A percentile compares a stretch with the other conserved stretches of the same genome.
Conservation (phyloP, 2,797 vertebrate genomes). For the Toxotes lorentzi region DNA sequence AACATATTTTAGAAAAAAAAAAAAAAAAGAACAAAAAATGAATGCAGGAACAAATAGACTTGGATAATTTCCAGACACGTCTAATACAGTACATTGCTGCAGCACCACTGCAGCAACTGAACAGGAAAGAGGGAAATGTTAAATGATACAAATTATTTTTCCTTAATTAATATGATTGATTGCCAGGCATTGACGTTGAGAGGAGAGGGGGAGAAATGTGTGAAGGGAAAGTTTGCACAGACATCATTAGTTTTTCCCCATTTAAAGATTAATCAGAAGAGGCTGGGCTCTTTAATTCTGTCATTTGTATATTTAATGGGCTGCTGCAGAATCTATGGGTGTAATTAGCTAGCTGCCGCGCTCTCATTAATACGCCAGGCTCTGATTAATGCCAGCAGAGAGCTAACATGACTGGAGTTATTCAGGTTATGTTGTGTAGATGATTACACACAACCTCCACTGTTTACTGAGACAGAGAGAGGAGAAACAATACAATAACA, state of each 20-base stretch:
- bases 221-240: slow-evolving; percentile 99
- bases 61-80: slow-evolving; percentile 72
- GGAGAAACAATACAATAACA: slow-evolving; percentile 68
- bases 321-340: slow-evolving; percentile 99
- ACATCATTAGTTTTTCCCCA: slow-evolving; percentile 99
- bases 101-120: slow-evolving; percentile 69
- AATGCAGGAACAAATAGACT: slow-evolving; percentile 67
- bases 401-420: slow-evolving; percentile 99
- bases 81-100: slow-evolving; percentile 66
- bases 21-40: slow-evolving; percentile 44
- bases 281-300: slow-evolving; percentile 99
- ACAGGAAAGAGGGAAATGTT: slow-evolving; percentile 86
- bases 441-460: slow-evolving; percentile 98
- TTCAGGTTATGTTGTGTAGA: slow-evolving; percentile 99
- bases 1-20: slow-evolving; percentile 52
- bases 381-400: slow-evolving; percentile 99
- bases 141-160: slow-evolving; percentile 89
- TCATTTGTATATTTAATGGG: slow-evolving; percentile 99
- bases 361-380: slow-evolving; percentile 99
- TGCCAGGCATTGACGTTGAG: slow-evolving; percentile 94
- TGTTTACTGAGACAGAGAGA: slow-evolving; percentile 88
- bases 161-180: slow-evolving; percentile 98
- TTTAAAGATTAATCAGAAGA: slow-evolving; percentile 99
- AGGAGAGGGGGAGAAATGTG: slow-evolving; percentile 96
- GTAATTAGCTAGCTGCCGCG: slow-evolving; percentile 99